Conservation (phyloP, 2,113 vertebrate species). For the Aptenodytes patagonicus region DNA sequence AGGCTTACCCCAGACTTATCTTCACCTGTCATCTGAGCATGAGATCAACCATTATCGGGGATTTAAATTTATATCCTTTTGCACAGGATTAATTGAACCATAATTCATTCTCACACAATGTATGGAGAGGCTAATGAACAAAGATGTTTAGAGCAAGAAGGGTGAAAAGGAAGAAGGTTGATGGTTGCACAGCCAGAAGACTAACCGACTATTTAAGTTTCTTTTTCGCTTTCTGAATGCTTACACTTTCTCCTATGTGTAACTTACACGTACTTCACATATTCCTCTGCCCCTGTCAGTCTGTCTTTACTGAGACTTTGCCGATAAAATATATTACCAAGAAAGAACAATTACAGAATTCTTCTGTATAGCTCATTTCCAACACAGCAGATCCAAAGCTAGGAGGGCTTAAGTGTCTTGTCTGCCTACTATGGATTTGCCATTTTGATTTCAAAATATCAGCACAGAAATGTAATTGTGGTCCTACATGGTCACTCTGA, state of each 20-base stretch:
- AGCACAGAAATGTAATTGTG: fast-evolving
- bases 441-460: background rate
- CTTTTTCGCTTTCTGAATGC: background rate
- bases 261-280: background rate
- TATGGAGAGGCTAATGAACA: background rate
- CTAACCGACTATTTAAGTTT: background rate
- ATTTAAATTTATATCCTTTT: fast-evolving
- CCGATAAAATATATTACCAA: no score
- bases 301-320: background rate
- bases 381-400: background rate
- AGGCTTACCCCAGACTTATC: background rate
- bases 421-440: background rate
- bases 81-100: background rate
- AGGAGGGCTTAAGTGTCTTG: background rate
- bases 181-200: background rate
- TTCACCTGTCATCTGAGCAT: background rate
- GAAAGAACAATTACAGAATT: background rate
- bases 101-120: fast-evolving
- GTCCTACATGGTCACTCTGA: no score
- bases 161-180: background rate
- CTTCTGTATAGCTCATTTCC: background rate
- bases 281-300: background rate
- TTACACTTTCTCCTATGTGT: background rate
- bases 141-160: fast-evolving
- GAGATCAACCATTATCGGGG: fast-evolving